phyloP scores from a whole-genome alignment of 2,113 vertebrate genomes.

The Halichoerus grypus region DNA sequence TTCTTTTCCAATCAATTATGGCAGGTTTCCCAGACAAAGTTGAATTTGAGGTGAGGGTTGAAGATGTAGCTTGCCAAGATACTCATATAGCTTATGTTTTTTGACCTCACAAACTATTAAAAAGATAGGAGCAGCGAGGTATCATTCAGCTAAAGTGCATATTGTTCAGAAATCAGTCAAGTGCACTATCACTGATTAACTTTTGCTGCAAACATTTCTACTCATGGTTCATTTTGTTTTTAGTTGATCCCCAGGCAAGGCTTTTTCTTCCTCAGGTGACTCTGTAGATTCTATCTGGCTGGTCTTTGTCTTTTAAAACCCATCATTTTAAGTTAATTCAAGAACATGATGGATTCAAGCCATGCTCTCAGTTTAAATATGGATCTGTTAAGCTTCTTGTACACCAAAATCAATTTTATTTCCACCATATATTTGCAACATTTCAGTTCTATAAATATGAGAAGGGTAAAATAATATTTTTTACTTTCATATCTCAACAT shows the following conservation, averaged over 20 bases:
- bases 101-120: neutral
- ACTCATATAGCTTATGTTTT: neutral
- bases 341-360: neutral
- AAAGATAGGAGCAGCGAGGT: neutral
- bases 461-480: neutral
- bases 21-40: neutral
- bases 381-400: neutral
- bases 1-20: conserved; percentile 36
- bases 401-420: conserved; percentile 1
- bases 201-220: neutral
- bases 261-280: neutral
- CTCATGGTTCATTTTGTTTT: conserved; percentile 57
- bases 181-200: neutral
- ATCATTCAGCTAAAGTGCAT: neutral
- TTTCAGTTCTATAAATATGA: neutral
- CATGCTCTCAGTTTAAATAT: neutral
- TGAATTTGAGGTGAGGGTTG: conserved; percentile 39
- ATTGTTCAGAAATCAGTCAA: neutral
- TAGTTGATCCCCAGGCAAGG: neutral
- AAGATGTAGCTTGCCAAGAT: conserved; percentile 9
- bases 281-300: neutral
- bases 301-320: neutral
- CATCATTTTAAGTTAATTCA: neutral
- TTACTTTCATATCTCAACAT: neutral
- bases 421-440: neutral